Conservation (phyloP, 53 echinoderm and acorn worm species). For the Temnopleurus reevesii region DNA sequence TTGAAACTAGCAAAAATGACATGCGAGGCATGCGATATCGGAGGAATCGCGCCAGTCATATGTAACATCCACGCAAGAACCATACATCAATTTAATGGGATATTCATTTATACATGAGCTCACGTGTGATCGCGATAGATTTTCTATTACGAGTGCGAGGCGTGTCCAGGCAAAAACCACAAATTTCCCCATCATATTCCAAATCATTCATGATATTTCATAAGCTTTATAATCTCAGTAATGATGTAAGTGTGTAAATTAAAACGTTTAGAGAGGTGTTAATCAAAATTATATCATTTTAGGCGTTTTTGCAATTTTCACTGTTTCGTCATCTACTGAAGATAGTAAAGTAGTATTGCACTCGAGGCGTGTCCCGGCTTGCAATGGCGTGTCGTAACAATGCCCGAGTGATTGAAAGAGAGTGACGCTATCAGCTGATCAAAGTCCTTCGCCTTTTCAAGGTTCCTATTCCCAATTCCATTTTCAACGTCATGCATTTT, state of each 20-base stretch:
- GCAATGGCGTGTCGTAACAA: conserved; percentile 1
- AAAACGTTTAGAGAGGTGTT: too few relatives aligned
- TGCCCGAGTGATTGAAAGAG: not conserved
- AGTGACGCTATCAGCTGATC: not conserved
- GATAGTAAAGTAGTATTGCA: conserved; percentile 3
- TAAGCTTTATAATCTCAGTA: not conserved
- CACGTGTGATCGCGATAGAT: not conserved
- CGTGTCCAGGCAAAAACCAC: not conserved
- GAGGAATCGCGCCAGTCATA: too few relatives aligned
- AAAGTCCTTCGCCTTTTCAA: not conserved
- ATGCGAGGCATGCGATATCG: too few relatives aligned
- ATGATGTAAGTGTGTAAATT: not conserved
- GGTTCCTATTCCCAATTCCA: not conserved
- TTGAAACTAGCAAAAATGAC: too few relatives aligned
- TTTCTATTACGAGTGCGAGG: not conserved
- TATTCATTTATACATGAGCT: not conserved
- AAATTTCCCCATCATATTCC: not conserved
- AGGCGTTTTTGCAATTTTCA: not conserved
- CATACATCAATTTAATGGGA: not conserved
- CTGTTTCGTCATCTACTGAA: not conserved
- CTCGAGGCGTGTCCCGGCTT: not conserved
- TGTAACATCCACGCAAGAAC: not conserved
- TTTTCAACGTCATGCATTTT: too few relatives aligned
- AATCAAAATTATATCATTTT: not conserved
- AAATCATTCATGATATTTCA: not conserved